Percentiles rank a stretch among this genome's conserved stretches.
Evolutionary conservation across 2,113 vertebrate species (phyloP).

Genomic region (Passer montanus): DNA sequence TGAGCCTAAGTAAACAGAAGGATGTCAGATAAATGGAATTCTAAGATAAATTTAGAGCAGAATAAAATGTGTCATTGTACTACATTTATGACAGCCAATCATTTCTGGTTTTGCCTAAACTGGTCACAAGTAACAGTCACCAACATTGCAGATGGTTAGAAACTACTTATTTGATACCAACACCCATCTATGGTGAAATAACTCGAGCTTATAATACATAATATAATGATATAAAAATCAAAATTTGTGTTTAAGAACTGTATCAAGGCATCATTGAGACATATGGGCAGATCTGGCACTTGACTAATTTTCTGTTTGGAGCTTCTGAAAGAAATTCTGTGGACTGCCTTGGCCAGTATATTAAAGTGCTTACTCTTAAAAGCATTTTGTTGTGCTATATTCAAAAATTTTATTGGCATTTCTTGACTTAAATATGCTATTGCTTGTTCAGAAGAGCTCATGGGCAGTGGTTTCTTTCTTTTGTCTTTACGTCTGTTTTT

Average conservation of each 20-base stretch:
- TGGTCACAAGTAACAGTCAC: neutral
- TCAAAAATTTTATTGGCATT: neutral
- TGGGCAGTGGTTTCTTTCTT: neutral
- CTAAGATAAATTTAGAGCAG: neutral
- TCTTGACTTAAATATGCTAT: neutral
- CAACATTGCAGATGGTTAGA: neutral
- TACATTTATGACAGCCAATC: neutral
- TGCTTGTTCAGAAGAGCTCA: neutral
- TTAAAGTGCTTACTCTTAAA: neutral
- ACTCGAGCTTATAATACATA: neutral
- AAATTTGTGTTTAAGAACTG: neutral
- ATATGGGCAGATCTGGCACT: neutral
- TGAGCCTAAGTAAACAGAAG: slow-evolving; percentile 1
- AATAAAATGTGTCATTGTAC: neutral
- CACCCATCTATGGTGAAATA: neutral
- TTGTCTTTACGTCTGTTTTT: neutral
- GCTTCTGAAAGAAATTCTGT: neutral
- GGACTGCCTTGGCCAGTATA: neutral
- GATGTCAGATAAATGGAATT: neutral
- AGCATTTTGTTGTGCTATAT: neutral
- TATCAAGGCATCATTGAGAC: neutral
- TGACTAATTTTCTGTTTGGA: neutral
- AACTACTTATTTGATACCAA: neutral
- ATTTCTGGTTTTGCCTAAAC: neutral
- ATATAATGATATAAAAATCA: neutral